Evolutionary conservation across 2,113 vertebrate genomes (phyloP).

Genomic region (Syngnathoides biaculeatus): DNA sequence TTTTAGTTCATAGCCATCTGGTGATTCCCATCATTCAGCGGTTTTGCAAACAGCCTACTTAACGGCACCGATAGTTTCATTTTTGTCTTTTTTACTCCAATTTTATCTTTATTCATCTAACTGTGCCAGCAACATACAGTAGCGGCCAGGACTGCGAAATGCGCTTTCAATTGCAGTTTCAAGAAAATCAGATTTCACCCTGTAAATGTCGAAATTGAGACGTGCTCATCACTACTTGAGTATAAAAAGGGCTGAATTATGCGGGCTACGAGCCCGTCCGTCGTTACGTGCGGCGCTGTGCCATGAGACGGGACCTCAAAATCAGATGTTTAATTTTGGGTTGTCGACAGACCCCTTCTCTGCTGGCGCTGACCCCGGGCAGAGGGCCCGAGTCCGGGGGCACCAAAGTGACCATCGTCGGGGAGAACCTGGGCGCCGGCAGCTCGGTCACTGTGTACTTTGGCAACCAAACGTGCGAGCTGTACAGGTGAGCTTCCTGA

Average conservation of each 20-base stretch:
- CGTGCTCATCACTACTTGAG: too few relatives aligned
- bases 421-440: conserved; percentile 86
- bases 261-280: too few relatives aligned
- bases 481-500: conserved; percentile 78
- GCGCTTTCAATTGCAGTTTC: background rate
- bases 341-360: conserved; percentile 76
- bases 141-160: too few relatives aligned
- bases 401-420: conserved; percentile 91
- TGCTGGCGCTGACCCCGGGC: conserved; percentile 82
- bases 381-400: conserved; percentile 93
- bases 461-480: conserved; percentile 90
- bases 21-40: background rate
- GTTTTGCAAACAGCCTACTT: background rate
- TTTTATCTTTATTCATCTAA: background rate
- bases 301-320: background rate
- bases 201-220: background rate
- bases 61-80: background rate
- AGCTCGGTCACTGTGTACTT: conserved; percentile 82
- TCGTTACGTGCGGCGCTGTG: background rate
- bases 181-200: background rate
- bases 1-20: conserved; percentile 8
- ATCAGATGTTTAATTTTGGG: background rate
- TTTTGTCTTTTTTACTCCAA: background rate
- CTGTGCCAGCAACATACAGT: background rate
- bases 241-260: too few relatives aligned